Evolutionary conservation across 2,888 invertebrate genomes (phyloP).

Genomic region (Escarpia spicata): DNA sequence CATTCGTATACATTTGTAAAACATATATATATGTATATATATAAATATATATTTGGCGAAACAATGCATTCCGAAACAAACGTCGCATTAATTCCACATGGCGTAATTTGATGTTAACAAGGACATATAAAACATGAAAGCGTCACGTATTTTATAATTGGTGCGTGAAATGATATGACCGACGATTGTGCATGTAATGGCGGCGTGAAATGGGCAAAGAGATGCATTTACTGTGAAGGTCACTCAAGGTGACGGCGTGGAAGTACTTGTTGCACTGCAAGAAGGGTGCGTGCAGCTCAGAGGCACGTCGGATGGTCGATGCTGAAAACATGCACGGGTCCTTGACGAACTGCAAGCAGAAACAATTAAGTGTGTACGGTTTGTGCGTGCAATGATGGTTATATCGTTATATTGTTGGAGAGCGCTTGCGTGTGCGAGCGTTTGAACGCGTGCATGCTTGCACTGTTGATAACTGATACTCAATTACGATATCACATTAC

Average conservation of each 20-base stretch:
- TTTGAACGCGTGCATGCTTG: too few relatives aligned
- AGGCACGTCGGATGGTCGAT: slow-evolving; percentile 54
- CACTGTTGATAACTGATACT: too few relatives aligned
- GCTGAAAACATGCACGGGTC: slow-evolving; percentile 61
- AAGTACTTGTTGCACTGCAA: slow-evolving; percentile 60
- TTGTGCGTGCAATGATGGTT: too few relatives aligned
- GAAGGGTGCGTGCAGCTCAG: slow-evolving; percentile 58
- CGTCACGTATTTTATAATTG: neutral
- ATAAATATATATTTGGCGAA: too few relatives aligned
- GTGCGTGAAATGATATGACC: neutral
- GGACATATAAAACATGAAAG: neutral
- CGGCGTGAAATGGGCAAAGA: neutral
- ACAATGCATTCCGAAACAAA: neutral
- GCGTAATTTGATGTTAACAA: neutral
- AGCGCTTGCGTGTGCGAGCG: too few relatives aligned
- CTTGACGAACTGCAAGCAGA: slow-evolving; percentile 28
- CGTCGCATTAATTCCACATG: neutral
- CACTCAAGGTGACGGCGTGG: slow-evolving; percentile 58
- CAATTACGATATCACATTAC: too few relatives aligned
- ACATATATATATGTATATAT: too few relatives aligned
- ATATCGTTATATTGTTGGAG: too few relatives aligned
- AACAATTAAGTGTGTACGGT: neutral
- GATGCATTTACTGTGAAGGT: slow-evolving; percentile 50
- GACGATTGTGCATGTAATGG: neutral
- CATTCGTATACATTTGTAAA: too few relatives aligned